Evolutionary conservation across 2,113 vertebrate species (phyloP), one percentile per base, ranked within the genome.

Genomic region (Apistogramma diplotaenia): DNA sequence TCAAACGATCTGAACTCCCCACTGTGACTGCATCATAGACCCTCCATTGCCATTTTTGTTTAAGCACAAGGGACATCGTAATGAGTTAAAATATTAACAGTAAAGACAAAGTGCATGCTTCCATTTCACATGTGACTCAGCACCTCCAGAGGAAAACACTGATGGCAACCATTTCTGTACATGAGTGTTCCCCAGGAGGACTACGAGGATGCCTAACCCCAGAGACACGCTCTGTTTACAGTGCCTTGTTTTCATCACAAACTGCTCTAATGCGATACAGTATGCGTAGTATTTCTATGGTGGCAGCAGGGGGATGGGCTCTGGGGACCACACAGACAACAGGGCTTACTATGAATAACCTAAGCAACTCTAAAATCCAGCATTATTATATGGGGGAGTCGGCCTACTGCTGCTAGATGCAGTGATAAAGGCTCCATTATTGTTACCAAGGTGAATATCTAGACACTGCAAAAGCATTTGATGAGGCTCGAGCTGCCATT

Each of bases 151-250:
- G n/a, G 65, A 35, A 25, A 21, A 73, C 57, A 57, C 4, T 37
- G 31, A 51, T 54, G 74, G 57, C 27, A 59, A 33, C 21, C 43
- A 31, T 33, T 25, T 9, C 37, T 55, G 19, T 21, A 10, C 27
- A 19, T 27, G 58, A 54, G 60, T 53, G 37, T 74, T 60, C 37
- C 74, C 25, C 40, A 25, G 51, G 43, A 76, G 23, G 35, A 78
- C 49, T 46, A 67, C 3, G 35, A 67, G 62, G 40, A 16, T 25
- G 43, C 62, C 62, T 93, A 21, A 67, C 92, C 92, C 91, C 78
- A 89, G 87, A 92, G 62, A 88, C 27, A 84, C 88, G 92, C 83
- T 65, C 29, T 85, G 81, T 82, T 76, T 49, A 81, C 55, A 16
- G 12, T 18, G 21, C 71, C 43, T 55, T 16, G 35, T 81, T 61